Evolutionary conservation across 2,888 invertebrate species (phyloP).

Genomic region (Gymnosoma rotundatum): DNA sequence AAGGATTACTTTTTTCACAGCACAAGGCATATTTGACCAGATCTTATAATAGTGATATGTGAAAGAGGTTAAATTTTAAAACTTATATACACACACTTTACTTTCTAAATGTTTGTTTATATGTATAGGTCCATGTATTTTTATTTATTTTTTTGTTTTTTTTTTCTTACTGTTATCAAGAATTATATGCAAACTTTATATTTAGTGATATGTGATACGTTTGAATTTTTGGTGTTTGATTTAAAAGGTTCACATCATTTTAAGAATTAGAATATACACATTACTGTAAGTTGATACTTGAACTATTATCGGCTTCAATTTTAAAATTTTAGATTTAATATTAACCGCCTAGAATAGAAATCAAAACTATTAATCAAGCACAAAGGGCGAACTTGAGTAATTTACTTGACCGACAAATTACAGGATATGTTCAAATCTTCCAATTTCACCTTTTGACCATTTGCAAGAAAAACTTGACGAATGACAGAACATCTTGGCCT

Average conservation of each 20-base stretch:
- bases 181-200: conserved; percentile 23
- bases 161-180: conserved; percentile 8
- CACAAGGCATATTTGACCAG: conserved; percentile 54
- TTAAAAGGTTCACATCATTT: background rate
- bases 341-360: conserved; percentile 9
- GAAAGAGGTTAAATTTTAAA: conserved; percentile 31
- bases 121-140: background rate
- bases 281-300: conserved; percentile 25
- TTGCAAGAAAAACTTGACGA: conserved; percentile 1
- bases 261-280: background rate
- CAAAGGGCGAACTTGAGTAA: background rate
- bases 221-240: conserved; percentile 22
- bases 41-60: conserved; percentile 61
- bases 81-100: conserved; percentile 4
- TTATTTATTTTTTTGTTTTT: conserved; percentile 1
- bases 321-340: background rate
- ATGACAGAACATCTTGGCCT: conserved; percentile 54
- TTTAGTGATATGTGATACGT: conserved; percentile 41
- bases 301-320: background rate
- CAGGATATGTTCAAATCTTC: conserved; percentile 13
- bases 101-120: background rate
- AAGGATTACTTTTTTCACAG: conserved; percentile 29
- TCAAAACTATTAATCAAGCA: conserved; percentile 36
- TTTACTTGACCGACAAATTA: conserved; percentile 30
- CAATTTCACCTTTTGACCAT: conserved; percentile 57